phyloP scores from a whole-genome alignment of 2,797 vertebrate species.

The Halcyon smyrnensis region DNA sequence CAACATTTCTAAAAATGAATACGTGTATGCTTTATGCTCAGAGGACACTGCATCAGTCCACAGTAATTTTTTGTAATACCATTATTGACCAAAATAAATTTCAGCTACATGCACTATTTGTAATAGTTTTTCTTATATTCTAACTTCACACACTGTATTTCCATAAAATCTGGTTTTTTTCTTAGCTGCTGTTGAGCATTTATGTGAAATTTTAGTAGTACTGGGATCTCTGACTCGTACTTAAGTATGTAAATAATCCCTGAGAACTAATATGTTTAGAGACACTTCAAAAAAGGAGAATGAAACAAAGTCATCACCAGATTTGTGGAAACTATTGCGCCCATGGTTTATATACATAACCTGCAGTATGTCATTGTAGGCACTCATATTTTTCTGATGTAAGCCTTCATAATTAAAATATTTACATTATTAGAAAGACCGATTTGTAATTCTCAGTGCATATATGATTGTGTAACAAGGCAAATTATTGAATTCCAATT shows the following conservation, averaged over 20 bases:
- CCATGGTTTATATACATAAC: neutral
- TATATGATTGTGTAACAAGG: neutral
- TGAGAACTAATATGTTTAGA: neutral
- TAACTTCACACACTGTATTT: neutral
- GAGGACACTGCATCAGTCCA: constrained; percentile 40
- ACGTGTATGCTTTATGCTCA: constrained; percentile 22
- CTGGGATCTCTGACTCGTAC: neutral
- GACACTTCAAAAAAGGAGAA: neutral
- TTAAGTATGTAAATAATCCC: neutral
- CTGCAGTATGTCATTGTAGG: neutral
- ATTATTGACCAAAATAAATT: constrained; percentile 48
- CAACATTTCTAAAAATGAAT: constrained; percentile 70
- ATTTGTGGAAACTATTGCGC: neutral
- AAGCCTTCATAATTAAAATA: neutral
- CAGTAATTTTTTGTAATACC: neutral
- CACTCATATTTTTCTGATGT: neutral
- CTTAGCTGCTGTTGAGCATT: neutral
- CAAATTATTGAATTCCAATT: neutral
- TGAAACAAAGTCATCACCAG: neutral
- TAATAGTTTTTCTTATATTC: neutral
- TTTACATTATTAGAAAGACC: neutral
- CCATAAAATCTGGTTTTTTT: neutral
- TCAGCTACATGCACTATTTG: neutral
- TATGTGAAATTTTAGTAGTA: neutral
- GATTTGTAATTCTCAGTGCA: neutral